Evolutionary conservation across 2,888 invertebrate species (phyloP), one percentile per base, ranked within the genome.

Genomic region (Chesias legatella): DNA sequence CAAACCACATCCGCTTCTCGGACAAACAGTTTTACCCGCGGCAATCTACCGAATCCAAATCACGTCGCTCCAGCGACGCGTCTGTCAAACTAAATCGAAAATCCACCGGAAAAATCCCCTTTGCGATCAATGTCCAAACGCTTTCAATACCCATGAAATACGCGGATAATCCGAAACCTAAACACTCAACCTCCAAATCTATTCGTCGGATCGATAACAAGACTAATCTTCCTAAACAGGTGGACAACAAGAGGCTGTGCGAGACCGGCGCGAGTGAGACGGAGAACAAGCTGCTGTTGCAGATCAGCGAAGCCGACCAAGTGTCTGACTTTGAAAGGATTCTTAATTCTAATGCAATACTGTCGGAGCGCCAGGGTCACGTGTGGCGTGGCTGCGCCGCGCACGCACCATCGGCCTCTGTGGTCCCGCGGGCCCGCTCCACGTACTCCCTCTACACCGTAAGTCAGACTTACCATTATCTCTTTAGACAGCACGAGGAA

Each of bases 311-410:
- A 90, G 90, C 91, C 89, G 78, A 88, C 57, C 82, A 90, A 89
- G 88, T 90, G 72, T 78, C 79, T 22, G 89, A 91, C 81, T 90
- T 91, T 85, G 88, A 90, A 81, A 89, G 90, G 90, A 90, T 91
- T 90, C 90, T 91, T 72, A 83, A 82, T 76, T 83, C 84, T 84
- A 88, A 88, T 85, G 84, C 88, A 75, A 83, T 86, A 82, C 80
- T 78, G 81, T 78, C 75, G 60, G 80, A 81, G 65, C 76, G 79
- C 52, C 73, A 68, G 48, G 66, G 73, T 20, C 79, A 81, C 68
- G 81, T 83, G 79, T 86, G 85, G 86, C 76, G 77, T 53, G 71
- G 78, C 40, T 70, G 72, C 58, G 64, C 67, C 48, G 62, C 69
- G 41, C 68, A 62, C 51, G 68, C 72, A 48, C 68, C 79, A 36